A percentile compares a stretch with the other conserved stretches of the same genome.
Evolutionary conservation across 2,113 vertebrate genomes (phyloP).

Genomic region (Dryoscopus gambensis): DNA sequence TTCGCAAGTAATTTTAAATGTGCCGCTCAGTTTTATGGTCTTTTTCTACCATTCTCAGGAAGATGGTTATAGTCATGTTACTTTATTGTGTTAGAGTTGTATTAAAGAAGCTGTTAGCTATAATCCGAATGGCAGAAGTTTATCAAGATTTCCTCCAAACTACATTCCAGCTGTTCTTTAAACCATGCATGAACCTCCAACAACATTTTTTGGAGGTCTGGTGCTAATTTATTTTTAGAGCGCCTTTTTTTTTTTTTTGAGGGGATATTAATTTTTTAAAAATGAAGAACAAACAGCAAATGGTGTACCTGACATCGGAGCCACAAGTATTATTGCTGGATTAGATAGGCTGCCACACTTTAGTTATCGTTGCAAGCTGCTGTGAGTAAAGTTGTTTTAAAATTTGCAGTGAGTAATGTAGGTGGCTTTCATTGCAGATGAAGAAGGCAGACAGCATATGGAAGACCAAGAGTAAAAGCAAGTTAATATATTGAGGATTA

Average conservation of each 20-base stretch:
- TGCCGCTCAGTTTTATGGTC: background rate
- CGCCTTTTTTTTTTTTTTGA: background rate
- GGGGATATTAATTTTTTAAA: background rate
- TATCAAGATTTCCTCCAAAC: background rate
- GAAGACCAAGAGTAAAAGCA: background rate
- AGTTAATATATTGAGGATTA: background rate
- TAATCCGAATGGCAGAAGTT: background rate
- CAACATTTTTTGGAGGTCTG: background rate
- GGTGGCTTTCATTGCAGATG: background rate
- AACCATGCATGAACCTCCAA: background rate
- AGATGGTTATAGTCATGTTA: background rate
- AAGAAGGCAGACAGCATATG: background rate
- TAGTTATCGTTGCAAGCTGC: background rate
- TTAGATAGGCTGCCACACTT: background rate
- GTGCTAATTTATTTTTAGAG: background rate
- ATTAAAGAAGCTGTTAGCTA: background rate
- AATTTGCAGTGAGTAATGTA: background rate
- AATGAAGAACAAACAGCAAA: background rate
- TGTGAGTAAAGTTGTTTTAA: background rate
- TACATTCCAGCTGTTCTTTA: background rate
- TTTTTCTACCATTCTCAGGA: background rate
- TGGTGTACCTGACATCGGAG: background rate
- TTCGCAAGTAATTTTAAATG: constrained; percentile 4
- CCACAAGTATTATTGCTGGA: background rate
- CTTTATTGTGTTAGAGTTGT: background rate